These are phyloP conservation scores for Liparis tanakae DNA, from an alignment of 2,797 vertebrate genomes.

Conservation along the genomic window DNA sequence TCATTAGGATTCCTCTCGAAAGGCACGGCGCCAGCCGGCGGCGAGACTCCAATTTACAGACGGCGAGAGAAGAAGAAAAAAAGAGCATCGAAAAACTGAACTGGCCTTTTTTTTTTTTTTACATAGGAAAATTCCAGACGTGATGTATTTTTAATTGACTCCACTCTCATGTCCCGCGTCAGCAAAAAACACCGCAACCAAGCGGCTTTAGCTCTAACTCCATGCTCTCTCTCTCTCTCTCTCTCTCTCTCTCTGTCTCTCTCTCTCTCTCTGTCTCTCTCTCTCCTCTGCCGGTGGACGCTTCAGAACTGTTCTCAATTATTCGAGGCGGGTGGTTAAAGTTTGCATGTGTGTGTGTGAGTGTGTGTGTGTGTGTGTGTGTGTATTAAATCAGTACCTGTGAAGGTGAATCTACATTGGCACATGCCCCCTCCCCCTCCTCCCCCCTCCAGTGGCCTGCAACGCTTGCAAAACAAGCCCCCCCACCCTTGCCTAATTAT, in stretches of 20 bases:
- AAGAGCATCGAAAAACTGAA: slow-evolving; percentile 2
- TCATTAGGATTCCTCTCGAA: slow-evolving; percentile 59
- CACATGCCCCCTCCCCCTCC: no score
- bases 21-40: slow-evolving; percentile 6
- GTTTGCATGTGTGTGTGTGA: not conserved
- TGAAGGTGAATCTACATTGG: slow-evolving; percentile 23
- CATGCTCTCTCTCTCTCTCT: no score
- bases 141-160: slow-evolving; percentile 32
- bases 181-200: slow-evolving; percentile 25
- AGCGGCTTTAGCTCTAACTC: not conserved
- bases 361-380: not conserved
- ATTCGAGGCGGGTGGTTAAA: slow-evolving; percentile 21
- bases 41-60: slow-evolving; percentile 8
- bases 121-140: slow-evolving; percentile 17
- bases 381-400: slow-evolving; percentile 16
- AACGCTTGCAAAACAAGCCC: slow-evolving; percentile 14
- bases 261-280: no score
- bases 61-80: slow-evolving; percentile 5
- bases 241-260: no score
- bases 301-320: slow-evolving; percentile 37
- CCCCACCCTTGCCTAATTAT: slow-evolving; percentile 28
- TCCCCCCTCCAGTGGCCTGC: slow-evolving; percentile 32
- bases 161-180: not conserved
- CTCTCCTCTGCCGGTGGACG: slow-evolving; percentile 19
- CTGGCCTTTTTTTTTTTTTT: not conserved